Percentiles rank a stretch among this genome's conserved stretches.
phyloP scores from a whole-genome alignment of 53 echinoderm and acorn worm species.

The Patiria pectinifera region DNA sequence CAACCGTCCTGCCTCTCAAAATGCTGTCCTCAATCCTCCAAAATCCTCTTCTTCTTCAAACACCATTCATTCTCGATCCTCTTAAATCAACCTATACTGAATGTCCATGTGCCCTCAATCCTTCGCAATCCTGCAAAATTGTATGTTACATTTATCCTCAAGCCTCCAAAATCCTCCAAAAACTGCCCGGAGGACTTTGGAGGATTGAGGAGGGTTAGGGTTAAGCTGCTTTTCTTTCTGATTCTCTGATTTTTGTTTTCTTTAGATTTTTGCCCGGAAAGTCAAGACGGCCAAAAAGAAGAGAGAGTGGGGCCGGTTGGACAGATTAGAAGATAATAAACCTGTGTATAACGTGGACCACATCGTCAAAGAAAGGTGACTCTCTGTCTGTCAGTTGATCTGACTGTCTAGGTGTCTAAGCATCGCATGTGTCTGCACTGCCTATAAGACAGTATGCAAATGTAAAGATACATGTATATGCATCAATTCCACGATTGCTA shows the following conservation, averaged over 20 bases:
- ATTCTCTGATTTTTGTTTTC: slow-evolving; percentile 10
- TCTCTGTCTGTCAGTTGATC: slow-evolving; percentile 10
- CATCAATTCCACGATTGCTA: background rate
- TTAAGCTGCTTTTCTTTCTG: background rate
- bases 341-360: slow-evolving; percentile 86
- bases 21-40: too few species aligned
- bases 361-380: slow-evolving; percentile 96
- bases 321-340: slow-evolving; percentile 68
- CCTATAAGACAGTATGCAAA: background rate
- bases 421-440: background rate
- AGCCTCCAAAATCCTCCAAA: too few species aligned
- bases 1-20: too few species aligned
- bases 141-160: too few species aligned
- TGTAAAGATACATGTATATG: too few species aligned
- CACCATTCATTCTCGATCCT: too few species aligned
- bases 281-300: slow-evolving; percentile 79
- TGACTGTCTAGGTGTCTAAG: background rate
- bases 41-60: too few species aligned
- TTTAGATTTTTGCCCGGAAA: slow-evolving; percentile 79
- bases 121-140: too few species aligned
- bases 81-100: too few species aligned
- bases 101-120: too few species aligned
- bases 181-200: too few species aligned
- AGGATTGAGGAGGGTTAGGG: too few species aligned
- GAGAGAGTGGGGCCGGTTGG: slow-evolving; percentile 65